Percentiles rank a stretch among this genome's conserved stretches.
These are phyloP conservation scores for Sula dactylatra DNA, from an alignment of 2,113 vertebrate species.

Conservation along the genomic window DNA sequence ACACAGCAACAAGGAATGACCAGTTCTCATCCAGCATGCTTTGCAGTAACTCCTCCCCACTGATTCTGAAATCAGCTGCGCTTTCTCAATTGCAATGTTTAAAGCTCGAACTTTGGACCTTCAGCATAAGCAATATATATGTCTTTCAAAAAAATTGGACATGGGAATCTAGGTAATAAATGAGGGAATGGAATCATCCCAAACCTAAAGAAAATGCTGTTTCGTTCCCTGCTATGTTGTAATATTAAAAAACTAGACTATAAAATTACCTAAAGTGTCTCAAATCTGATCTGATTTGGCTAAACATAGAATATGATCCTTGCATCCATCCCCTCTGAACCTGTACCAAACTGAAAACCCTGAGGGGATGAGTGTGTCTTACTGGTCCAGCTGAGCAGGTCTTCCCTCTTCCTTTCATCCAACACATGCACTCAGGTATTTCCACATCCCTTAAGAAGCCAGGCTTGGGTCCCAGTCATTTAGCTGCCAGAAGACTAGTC, in stretches of 20 bases:
- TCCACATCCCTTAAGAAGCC: neutral
- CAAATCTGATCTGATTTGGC: neutral
- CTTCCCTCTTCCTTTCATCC: neutral
- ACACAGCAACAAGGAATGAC: neutral
- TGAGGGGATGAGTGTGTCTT: fast-evolving
- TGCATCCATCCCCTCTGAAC: neutral
- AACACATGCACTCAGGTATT: fast-evolving
- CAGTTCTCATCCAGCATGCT: neutral
- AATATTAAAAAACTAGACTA: neutral
- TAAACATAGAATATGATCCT: neutral
- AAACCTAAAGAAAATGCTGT: neutral
- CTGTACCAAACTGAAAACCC: neutral
- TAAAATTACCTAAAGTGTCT: neutral
- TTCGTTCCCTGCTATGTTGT: neutral
- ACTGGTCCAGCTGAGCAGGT: neutral
- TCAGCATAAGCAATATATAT: neutral
- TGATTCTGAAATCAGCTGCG: neutral
- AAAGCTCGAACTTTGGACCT: neutral
- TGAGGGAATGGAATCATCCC: neutral
- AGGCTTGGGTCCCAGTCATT: neutral
- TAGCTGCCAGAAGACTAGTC: neutral
- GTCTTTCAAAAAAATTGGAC: neutral
- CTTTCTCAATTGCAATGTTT: neutral
- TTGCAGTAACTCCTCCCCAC: neutral
- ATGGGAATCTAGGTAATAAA: neutral